These are phyloP conservation scores for Drosophila eohydei DNA, from an alignment of 2,888 invertebrate genomes.

Conservation along the genomic window DNA sequence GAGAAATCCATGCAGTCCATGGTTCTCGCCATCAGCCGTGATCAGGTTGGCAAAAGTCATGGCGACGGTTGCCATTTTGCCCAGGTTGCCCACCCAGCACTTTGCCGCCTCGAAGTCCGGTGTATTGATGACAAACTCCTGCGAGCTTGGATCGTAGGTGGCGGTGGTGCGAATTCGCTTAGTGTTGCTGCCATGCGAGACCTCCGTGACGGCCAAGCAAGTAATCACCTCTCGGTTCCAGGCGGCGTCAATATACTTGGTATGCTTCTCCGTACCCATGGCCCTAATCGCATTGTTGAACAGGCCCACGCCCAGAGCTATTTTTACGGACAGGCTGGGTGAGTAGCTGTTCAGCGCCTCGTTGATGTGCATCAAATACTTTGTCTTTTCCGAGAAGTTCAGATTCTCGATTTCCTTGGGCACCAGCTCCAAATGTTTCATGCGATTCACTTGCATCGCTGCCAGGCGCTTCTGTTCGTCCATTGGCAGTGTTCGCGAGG, in stretches of 20 bases:
- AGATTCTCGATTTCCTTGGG: conserved; percentile 87
- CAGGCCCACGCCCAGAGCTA: conserved; percentile 90
- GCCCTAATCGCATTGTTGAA: conserved; percentile 91
- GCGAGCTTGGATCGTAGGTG: conserved; percentile 90
- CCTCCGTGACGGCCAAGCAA: conserved; percentile 95
- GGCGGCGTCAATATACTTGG: conserved; percentile 89
- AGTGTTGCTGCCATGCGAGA: conserved; percentile 97
- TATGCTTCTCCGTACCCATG: conserved; percentile 91
- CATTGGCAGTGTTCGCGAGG: conserved; percentile 87
- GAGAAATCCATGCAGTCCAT: conserved; percentile 95
- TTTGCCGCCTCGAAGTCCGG: conserved; percentile 98
- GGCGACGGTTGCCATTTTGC: conserved; percentile 94
- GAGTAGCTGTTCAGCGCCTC: conserved; percentile 90
- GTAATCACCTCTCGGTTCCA: conserved; percentile 91
- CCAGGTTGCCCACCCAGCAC: conserved; percentile 98
- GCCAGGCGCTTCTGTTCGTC: conserved; percentile 91
- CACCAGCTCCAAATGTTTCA: conserved; percentile 89
- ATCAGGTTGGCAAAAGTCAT: conserved; percentile 95
- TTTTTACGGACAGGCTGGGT: conserved; percentile 91
- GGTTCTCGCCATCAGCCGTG: conserved; percentile 90
- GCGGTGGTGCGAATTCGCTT: conserved; percentile 96
- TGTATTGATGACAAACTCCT: conserved; percentile 94
- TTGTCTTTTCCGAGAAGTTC: conserved; percentile 89
- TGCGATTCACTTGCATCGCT: conserved; percentile 89
- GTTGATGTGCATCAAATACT: conserved; percentile 90